Evolutionary conservation across 2,888 invertebrate species (phyloP), one percentile per base, ranked within the genome.

Genomic region (Andrena fulva): DNA sequence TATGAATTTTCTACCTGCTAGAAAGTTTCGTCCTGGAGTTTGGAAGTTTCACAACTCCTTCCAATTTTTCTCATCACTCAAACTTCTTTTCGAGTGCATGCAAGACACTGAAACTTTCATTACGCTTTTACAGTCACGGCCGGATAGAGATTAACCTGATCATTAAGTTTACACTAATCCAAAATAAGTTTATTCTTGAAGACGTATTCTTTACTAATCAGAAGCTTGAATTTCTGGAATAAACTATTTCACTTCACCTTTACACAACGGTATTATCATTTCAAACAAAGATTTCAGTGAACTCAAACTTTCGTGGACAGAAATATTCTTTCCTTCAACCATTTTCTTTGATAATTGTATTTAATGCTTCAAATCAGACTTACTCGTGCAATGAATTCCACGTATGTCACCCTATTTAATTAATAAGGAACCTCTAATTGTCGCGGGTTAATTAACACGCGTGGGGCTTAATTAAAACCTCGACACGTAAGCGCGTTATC

Each of bases 391-490:
- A 35, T 27, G 27, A 16, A 29, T 10, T 42, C 2, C n/a, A 8
- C 16, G n/a, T 59, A n/a, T 27, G 7, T 8, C 8, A n/a, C 42
- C 1, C 35, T 33, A 35, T 56, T 35, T 27, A 59, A 59, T 70
- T 59, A 48, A 70, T 42, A 59, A 59, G n/a, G 42, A 59, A 70
- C 12, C 20, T 59, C 29, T 42, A 16, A 64, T n/a, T 10, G 35
- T 29, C 24, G 33, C 35, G 54, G 12, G 54, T 63, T 72, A 64
- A 72, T 72, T 63, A 63, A 35, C 24, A 54, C 52, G 50, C 33
- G n/a, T 33, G 16, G 33, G 4, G 33, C 4, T 63, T 63, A 63
- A 72, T 72, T n/a, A 72, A 72, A 72, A 63, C 10, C 31, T 7
- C 12, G 10, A 52, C 52, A 35, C 24, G 52, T n/a, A 52, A 50